Conservation (phyloP, 2,113 vertebrate genomes). For the Brachyistius frenatus region DNA sequence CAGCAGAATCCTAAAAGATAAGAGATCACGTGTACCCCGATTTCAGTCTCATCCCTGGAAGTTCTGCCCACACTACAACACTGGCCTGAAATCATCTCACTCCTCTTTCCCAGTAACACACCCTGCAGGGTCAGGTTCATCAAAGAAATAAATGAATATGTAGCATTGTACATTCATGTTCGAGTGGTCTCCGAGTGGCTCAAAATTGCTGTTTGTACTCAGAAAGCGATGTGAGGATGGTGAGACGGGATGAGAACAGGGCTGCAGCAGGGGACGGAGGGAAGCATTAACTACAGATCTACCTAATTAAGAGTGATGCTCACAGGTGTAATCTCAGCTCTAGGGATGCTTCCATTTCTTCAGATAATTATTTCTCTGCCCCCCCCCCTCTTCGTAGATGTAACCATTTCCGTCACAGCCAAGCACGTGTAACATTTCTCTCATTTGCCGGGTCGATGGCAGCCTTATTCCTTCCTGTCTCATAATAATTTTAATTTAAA, state of each 20-base stretch:
- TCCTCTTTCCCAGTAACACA: constrained; percentile 25
- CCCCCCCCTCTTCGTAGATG: constrained; percentile 21
- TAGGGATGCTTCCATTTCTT: constrained; percentile 55
- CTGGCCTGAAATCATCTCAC: constrained; percentile 11
- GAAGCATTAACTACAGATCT: constrained; percentile 72
- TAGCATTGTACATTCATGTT: constrained; percentile 35
- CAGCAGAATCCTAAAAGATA: background rate
- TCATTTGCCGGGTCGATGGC: constrained; percentile 19
- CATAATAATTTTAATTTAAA: constrained; percentile 65
- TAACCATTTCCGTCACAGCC: constrained; percentile 50
- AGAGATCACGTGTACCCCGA: background rate
- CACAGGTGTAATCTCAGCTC: constrained; percentile 65
- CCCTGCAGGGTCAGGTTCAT: constrained; percentile 46
- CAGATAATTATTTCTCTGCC: constrained; percentile 71
- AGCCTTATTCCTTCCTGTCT: constrained; percentile 35
- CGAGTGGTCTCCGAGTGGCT: constrained; percentile 29
- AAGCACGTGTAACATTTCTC: constrained; percentile 2
- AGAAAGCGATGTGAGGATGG: constrained; percentile 22
- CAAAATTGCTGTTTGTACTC: constrained; percentile 40
- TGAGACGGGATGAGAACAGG: constrained; percentile 43
- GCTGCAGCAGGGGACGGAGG: constrained; percentile 62
- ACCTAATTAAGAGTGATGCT: constrained; percentile 74
- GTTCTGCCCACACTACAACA: constrained; percentile 6
- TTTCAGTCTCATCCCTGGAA: constrained; percentile 1
- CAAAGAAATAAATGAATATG: constrained; percentile 47